phyloP scores from a whole-genome alignment of 2,888 invertebrate species.

The Ashinkailepas kermadecensis region DNA sequence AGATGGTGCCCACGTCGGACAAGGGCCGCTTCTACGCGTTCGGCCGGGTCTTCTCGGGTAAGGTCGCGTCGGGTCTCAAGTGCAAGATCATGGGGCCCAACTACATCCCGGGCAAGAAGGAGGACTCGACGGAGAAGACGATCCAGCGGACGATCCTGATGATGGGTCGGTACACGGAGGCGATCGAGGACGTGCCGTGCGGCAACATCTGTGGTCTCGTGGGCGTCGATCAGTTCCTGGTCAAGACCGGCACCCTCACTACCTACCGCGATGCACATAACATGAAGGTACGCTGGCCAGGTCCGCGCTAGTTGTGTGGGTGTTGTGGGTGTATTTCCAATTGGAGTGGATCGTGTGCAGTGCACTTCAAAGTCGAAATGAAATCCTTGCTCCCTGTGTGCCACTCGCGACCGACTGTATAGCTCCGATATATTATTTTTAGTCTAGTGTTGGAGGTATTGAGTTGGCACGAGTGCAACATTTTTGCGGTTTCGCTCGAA shows the following conservation, averaged over 20 bases:
- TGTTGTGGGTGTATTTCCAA: too few relatives aligned
- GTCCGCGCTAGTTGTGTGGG: too few relatives aligned
- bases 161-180: conserved; percentile 99
- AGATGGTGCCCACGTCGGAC: conserved; percentile 99
- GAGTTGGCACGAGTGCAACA: too few relatives aligned
- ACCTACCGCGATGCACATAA: conserved; percentile 99
- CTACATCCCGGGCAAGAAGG: conserved; percentile 95
- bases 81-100: conserved; percentile 99
- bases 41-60: conserved; percentile 98
- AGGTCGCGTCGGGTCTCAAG: conserved; percentile 79
- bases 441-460: too few relatives aligned
- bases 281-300: conserved; percentile 58
- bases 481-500: too few relatives aligned
- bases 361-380: too few relatives aligned
- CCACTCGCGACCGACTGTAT: too few relatives aligned
- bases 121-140: conserved; percentile 96
- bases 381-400: too few relatives aligned
- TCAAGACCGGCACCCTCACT: conserved; percentile 98
- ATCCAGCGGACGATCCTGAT: conserved; percentile 99
- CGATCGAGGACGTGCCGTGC: conserved; percentile 98
- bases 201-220: conserved; percentile 99
- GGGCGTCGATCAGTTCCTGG: conserved; percentile 98
- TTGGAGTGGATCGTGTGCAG: too few relatives aligned
- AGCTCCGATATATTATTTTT: too few relatives aligned
- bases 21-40: conserved; percentile 99